Conservation (phyloP, 2,113 vertebrate species). For the Plecturocebus donacophilus region DNA sequence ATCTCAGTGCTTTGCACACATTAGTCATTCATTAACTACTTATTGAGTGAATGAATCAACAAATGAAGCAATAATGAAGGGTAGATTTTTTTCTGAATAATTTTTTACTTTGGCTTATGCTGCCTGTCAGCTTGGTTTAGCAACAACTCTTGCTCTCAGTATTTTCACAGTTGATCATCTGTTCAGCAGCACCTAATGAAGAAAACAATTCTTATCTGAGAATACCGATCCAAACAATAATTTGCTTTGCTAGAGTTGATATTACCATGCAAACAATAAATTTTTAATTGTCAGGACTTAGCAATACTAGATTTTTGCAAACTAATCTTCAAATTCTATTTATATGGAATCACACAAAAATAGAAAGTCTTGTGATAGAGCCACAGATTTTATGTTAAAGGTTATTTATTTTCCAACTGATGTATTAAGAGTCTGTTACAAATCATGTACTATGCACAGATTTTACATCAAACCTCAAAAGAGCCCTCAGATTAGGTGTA, state of each 20-base stretch:
- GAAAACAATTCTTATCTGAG: constrained; percentile 31
- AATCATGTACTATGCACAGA: neutral
- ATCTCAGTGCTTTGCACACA: neutral
- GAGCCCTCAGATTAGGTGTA: neutral
- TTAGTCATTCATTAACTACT: neutral
- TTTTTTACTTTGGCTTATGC: constrained; percentile 41
- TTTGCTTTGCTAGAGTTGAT: neutral
- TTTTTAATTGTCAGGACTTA: neutral
- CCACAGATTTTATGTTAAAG: neutral
- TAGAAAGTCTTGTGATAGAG: neutral
- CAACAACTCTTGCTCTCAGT: neutral
- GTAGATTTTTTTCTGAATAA: neutral
- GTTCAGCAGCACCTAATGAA: constrained; percentile 17
- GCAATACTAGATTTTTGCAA: neutral
- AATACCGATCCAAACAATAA: neutral
- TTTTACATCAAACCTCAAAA: neutral
- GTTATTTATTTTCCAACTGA: neutral
- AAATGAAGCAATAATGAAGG: constrained; percentile 40
- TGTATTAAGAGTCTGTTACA: neutral
- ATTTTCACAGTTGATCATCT: constrained; percentile 35
- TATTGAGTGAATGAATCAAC: constrained; percentile 26
- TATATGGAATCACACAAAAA: neutral
- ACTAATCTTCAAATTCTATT: neutral
- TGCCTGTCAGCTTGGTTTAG: neutral
- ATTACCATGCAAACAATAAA: neutral